Evolutionary conservation across 1,140 invertebrate genomes (phyloP).

Genomic region (Meloidogyne hapla): DNA sequence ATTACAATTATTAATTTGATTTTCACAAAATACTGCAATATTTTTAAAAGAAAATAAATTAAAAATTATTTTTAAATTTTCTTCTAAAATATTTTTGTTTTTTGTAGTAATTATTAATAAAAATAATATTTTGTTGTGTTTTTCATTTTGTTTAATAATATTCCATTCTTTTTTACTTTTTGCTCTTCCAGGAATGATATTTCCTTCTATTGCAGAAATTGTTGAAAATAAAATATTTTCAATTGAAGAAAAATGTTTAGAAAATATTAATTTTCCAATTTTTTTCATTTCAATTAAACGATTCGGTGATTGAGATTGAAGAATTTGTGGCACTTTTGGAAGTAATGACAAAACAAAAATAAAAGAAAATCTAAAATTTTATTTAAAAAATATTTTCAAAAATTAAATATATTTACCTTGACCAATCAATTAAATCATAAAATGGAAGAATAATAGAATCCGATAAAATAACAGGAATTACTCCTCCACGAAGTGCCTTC

Average conservation of each 20-base stretch:
- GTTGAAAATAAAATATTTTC: conserved; percentile 14
- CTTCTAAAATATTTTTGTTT: no score
- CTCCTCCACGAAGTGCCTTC: conserved; percentile 1
- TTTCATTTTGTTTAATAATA: neutral
- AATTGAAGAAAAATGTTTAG: conserved; percentile 23
- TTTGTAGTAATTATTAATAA: neutral
- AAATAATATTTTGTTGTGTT: neutral
- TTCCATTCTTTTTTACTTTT: conserved; percentile 10
- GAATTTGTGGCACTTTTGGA: conserved; percentile 15
- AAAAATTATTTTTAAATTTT: no score
- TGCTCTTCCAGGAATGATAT: conserved; percentile 19
- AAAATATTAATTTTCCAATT: neutral
- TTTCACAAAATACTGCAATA: no score
- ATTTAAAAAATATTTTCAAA: no score
- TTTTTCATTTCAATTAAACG: neutral
- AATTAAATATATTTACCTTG: conserved; percentile 12
- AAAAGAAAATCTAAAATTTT: conserved; percentile 27
- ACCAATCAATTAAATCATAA: conserved; percentile 28
- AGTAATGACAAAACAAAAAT: conserved; percentile 15
- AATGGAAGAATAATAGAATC: conserved; percentile 27
- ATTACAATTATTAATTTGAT: no score
- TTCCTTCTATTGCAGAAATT: conserved; percentile 14
- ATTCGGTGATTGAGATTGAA: neutral
- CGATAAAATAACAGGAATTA: conserved; percentile 23
- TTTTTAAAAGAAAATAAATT: no score